These are phyloP conservation scores for Andrena fulva DNA, from an alignment of 2,888 invertebrate genomes.

Conservation along the genomic window DNA sequence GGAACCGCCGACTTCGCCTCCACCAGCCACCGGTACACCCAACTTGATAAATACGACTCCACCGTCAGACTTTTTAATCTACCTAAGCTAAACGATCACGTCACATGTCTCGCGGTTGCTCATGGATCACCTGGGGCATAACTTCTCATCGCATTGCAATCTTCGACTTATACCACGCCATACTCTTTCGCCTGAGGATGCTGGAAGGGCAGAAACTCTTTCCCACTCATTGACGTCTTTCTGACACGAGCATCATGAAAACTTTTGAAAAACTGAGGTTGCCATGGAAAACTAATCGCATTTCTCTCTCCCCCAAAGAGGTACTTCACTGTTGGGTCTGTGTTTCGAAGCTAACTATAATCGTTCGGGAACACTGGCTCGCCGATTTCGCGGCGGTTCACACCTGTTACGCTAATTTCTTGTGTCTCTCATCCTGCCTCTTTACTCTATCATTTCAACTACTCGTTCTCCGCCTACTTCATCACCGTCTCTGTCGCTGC, in stretches of 20 bases:
- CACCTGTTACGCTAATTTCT: conserved; percentile 27
- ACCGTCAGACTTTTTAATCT: conserved; percentile 63
- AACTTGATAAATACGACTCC: conserved; percentile 53
- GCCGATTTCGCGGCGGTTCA: conserved; percentile 22
- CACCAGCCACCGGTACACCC: conserved; percentile 74
- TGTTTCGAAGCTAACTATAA: conserved; percentile 40
- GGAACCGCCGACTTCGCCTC: conserved; percentile 74
- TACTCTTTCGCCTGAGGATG: conserved; percentile 7
- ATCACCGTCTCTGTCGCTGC: conserved; percentile 16
- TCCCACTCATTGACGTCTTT: conserved; percentile 7
- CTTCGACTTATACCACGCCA: conserved; percentile 27
- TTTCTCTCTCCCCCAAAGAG: conserved; percentile 6
- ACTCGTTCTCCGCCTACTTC: conserved; percentile 28
- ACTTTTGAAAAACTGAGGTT: conserved; percentile 10
- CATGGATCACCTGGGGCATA: conserved; percentile 49
- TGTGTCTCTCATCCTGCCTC: neutral
- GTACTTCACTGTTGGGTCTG: conserved; percentile 18
- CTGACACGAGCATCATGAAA: conserved; percentile 1
- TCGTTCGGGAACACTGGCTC: conserved; percentile 9
- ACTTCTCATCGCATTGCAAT: conserved; percentile 55
- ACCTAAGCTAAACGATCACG: conserved; percentile 58
- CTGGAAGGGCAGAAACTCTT: conserved; percentile 2
- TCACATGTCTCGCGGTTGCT: conserved; percentile 49
- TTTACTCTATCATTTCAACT: conserved; percentile 22
- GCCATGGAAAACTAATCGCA: conserved; percentile 42